Evolutionary conservation across 2,113 vertebrate species (phyloP), one percentile per base, ranked within the genome.

Genomic region (Phoenicopterus ruber): DNA sequence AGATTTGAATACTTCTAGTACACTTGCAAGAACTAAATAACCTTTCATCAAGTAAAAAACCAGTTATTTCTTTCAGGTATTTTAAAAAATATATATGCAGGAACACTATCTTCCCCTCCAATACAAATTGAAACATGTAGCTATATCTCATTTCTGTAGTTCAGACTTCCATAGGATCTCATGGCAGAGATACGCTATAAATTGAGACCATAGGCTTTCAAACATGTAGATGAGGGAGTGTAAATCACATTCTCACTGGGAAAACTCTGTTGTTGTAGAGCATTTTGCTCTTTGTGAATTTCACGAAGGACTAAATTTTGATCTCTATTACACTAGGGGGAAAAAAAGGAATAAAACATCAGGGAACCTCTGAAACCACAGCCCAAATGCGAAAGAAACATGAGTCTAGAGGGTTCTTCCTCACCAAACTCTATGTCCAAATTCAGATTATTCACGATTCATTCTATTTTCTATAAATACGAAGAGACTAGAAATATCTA

Each of bases 281-380:
- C 25, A 76, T 90, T 94, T 89, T 97, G 69, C 57, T 89, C 38
- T 88, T 58, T 90, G 32, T 86, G 84, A 93, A 91, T 88, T 95
- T 94, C 38, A 90, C 15, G 82, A 86, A 96, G 84, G 78, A 88
- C 66, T 92, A 84, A 54, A 55, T 63, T 79, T 40, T 34, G 2
- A 61, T 40, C 20, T 82, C 38, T 54, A 4, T 47, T 26, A 82
- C 11, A 12, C 6, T 18, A 61, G 9, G 5, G 4, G 3, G n/a
- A 3, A 78, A 47, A 69, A 84, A 77, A 36, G 5, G 9, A 65
- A 31, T 17, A 84, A 38, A 57, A 55, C 22, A 77, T 10, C 36
- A 89, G 13, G 26, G 16, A 88, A 61, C 7, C 7, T 73, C 17
- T 69, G 46, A 84, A 78, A 65, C 16, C 11, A n/a, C 3, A 81